Conservation (phyloP, 2,797 vertebrate genomes). For the Myoxocephalus aenaeus region DNA sequence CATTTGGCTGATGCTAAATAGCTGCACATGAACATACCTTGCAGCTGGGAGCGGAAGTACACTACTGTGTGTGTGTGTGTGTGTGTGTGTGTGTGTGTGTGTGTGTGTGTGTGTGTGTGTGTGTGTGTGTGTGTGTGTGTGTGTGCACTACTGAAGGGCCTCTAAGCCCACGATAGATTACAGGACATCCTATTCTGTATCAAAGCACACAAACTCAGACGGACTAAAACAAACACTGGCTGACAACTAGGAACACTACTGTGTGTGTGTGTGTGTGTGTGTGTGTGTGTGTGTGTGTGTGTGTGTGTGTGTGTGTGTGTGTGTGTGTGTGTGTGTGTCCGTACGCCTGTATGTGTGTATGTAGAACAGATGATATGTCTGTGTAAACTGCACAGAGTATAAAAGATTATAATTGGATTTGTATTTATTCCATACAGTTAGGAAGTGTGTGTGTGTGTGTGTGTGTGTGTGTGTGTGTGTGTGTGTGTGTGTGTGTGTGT, state of each 20-base stretch:
- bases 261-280: slow-evolving; percentile 10
- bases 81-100: too few relatives aligned
- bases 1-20: slow-evolving; percentile 5
- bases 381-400: slow-evolving; percentile 50
- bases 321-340: too few relatives aligned
- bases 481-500: slow-evolving; percentile 50
- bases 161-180: slow-evolving; percentile 63
- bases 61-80: too few relatives aligned
- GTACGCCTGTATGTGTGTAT: too few relatives aligned
- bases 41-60: neutral
- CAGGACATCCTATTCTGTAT: slow-evolving; percentile 67
- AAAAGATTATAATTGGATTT: slow-evolving; percentile 69
- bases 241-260: slow-evolving; percentile 55
- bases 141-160: slow-evolving; percentile 41
- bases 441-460: slow-evolving; percentile 55
- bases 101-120: slow-evolving; percentile 32
- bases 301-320: slow-evolving; percentile 32
- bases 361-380: slow-evolving; percentile 63
- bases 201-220: slow-evolving; percentile 66
- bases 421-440: slow-evolving; percentile 65
- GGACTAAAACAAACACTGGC: slow-evolving; percentile 71
- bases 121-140: slow-evolving; percentile 22
- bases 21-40: slow-evolving; percentile 12
- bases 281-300: neutral
- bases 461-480: slow-evolving; percentile 44